Base-by-base conservation (phyloP, 2,888 invertebrate genomes). In the Maniola hyperantus region DNA sequence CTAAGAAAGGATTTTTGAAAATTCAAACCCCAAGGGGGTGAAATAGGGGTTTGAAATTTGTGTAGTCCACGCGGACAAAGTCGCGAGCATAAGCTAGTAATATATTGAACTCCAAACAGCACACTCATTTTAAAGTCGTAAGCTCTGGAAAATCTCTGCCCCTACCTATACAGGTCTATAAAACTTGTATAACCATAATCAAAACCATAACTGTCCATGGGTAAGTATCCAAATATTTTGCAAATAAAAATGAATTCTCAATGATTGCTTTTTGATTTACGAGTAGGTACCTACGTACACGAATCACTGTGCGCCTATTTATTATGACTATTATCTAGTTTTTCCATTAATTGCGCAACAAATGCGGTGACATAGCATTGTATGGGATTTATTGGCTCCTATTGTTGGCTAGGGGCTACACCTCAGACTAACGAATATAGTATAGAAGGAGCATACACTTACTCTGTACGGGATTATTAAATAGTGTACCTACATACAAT, bases 311-410 rank as follows among this genome's bases (percentile, higher is more conserved):
- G 72, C 71, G 70, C 70, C 69, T 57, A 71, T 73, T 74, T 74
- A 72, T 72, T 65, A 72, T 69, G 65, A 74, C 71, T 79, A 54
- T 65, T 50, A 61, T 54, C 33, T 54, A 65, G 39, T 79, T 82
- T 80, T 84, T 76, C 77, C 80, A 84, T 84, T 88, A 89, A 91
- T 89, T 90, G 89, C 88, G 82, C 85, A 87, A 87, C 90, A 83
- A 89, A 88, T 87, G 85, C 85, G 85, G 84, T 84, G 88, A 88
- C 88, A 83, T 73, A 71, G 78, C 78, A 83, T 85, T 87, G 82
- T 84, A 81, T 81, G 80, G 77, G 82, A 92, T 92, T 91, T 92
- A 91, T 91, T 88, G 81, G 78, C 76, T 79, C 80, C 84, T 83
- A 84, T 91, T 90, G 88, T 89, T 75, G 53, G 26, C 15, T 34